phyloP scores from a whole-genome alignment of 1,140 invertebrate species.

The Drosophila paulistorum region DNA sequence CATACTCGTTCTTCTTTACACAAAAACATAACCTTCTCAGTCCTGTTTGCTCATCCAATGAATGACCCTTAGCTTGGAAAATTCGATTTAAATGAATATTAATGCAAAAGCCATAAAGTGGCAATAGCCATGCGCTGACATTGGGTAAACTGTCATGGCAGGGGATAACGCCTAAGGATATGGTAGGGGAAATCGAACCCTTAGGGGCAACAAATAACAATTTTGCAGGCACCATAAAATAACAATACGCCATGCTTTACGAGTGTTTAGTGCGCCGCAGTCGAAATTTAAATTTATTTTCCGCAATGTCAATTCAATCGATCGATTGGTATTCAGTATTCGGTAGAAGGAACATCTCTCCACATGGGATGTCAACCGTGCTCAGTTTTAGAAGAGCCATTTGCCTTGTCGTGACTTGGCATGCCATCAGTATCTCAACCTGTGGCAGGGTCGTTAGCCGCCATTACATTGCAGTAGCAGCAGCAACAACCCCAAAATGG shows the following conservation, averaged over 20 bases:
- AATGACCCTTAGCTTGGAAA: background rate
- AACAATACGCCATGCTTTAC: slow-evolving; percentile 46
- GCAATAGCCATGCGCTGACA: slow-evolving; percentile 7
- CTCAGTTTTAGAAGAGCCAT: slow-evolving; percentile 17
- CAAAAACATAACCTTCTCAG: background rate
- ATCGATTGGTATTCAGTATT: slow-evolving; percentile 7
- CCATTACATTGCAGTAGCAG: background rate
- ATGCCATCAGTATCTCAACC: background rate
- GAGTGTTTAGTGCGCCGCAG: slow-evolving; percentile 22
- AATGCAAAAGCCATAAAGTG: slow-evolving; percentile 33
- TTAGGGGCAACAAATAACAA: slow-evolving; percentile 46
- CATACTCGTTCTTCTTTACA: background rate
- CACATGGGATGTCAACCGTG: slow-evolving; percentile 25
- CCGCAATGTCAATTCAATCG: slow-evolving; percentile 25
- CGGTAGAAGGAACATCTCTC: slow-evolving; percentile 1
- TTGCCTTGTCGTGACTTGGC: background rate
- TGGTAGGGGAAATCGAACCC: background rate
- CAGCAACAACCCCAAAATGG: background rate
- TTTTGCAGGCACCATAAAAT: slow-evolving; percentile 49
- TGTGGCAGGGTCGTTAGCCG: too few species aligned
- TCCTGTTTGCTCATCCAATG: background rate
- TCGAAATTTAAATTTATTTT: slow-evolving; percentile 54
- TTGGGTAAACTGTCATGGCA: background rate
- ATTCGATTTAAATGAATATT: slow-evolving; percentile 44
- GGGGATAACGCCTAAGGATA: background rate